Evolutionary conservation across 2,113 vertebrate genomes (phyloP), one percentile per base, ranked within the genome.

Genomic region (Porphyrio hochstetteri): DNA sequence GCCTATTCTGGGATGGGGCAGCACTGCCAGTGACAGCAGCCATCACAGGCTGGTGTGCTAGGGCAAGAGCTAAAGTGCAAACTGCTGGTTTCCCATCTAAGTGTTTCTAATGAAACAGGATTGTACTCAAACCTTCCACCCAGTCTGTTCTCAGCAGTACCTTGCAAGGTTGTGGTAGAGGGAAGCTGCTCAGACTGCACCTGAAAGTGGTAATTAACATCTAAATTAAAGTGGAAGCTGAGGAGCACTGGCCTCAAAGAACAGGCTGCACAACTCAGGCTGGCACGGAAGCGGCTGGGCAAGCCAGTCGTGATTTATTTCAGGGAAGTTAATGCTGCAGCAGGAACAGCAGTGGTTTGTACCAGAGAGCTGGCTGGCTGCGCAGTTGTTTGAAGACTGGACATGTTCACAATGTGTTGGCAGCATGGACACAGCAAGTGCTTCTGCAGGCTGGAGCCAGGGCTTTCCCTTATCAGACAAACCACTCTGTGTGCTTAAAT

Each of bases 401-500:
- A 10, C 1, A 3, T 1, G 0, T 9, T 65, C 7, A 17, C 65
- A 27, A 9, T 1, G 3, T 1, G 0, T 7, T 65, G 6, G 14
- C 71, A 9, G 35, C 25, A 0, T 11, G n/a, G 67, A 48, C 35
- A 14, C 28, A 6, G 3, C 3, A 8, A 33, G 36, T 2, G 2
- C 9, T 7, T 9, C 44, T 1, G 55, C 74, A 24, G 9, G 44
- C 55, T 19, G 38, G 29, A 56, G 35, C 57, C 44, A 7, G 42
- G 38, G 56, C 60, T 36, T 29, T 67, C 17, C 75, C 28, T 44
- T 25, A 6, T 98, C 96, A 99, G 81, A 99, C 98, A 82, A 98
- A 98, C 98, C 98, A 98, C 87, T 98, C 98, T 0, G 98, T 99
- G 55, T 98, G 98, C 91, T 98, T 98, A 80, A 99, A 99, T 5